phyloP scores from a whole-genome alignment of 2,113 vertebrate species.

The Empidonax traillii region DNA sequence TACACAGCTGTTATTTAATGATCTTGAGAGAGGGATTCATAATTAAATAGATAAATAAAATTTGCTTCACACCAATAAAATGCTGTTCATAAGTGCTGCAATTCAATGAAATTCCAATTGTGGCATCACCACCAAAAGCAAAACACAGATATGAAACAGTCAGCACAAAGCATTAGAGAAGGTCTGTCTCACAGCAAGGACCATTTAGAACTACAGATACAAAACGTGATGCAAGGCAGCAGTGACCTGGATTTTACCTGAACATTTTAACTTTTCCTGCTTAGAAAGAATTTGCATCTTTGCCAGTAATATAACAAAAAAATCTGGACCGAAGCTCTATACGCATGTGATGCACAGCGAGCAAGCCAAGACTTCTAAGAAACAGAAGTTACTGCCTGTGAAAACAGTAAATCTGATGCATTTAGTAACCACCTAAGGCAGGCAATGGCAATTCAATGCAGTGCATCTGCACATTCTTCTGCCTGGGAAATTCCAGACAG shows the following conservation, averaged over 20 bases:
- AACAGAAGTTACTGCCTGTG: not conserved
- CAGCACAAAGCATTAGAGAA: not conserved
- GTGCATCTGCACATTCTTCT: not conserved
- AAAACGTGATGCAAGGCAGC: not conserved
- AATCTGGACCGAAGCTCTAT: not conserved
- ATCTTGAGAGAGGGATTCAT: not conserved
- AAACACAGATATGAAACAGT: not conserved
- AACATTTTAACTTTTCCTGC: not conserved
- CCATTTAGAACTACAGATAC: not conserved
- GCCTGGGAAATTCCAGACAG: not conserved
- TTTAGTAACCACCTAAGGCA: not conserved
- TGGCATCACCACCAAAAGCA: not conserved
- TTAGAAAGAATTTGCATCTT: not conserved
- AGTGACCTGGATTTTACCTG: not conserved
- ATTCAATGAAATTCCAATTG: not conserved
- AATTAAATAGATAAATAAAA: not conserved
- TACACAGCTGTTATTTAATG: not conserved
- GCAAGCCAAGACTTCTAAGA: not conserved
- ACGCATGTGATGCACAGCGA: rapidly evolving
- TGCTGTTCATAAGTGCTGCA: not conserved
- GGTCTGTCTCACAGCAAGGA: not conserved
- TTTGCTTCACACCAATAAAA: not conserved
- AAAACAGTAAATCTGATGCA: not conserved
- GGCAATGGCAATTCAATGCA: not conserved
- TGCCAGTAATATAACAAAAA: not conserved